A percentile compares a stretch with the other conserved stretches of the same genome.
These are phyloP conservation scores for Archocentrus centrarchus DNA, from an alignment of 2,113 vertebrate species.

Conservation along the genomic window DNA sequence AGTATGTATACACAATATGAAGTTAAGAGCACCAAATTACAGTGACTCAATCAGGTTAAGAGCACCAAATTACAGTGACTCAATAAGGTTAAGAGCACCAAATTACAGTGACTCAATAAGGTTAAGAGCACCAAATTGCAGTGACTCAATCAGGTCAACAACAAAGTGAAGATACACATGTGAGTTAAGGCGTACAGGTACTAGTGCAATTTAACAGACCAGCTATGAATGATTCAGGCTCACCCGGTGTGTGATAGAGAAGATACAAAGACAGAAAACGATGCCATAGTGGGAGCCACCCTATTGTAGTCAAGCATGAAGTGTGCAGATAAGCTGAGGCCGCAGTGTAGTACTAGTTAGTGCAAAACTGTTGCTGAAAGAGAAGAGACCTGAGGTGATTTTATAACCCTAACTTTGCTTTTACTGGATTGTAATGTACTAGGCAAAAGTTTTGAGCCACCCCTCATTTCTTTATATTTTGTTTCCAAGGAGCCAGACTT, in stretches of 20 bases:
- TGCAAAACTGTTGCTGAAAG: background rate
- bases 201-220: background rate
- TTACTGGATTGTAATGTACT: background rate
- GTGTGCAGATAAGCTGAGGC: background rate
- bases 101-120: background rate
- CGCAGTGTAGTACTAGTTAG: background rate
- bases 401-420: background rate
- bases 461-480: slow-evolving; percentile 1
- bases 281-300: background rate
- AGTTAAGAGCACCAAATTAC: background rate
- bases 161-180: background rate
- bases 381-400: background rate
- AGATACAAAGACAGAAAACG: background rate
- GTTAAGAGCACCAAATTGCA: background rate
- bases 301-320: background rate
- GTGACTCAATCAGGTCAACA: background rate
- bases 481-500: background rate
- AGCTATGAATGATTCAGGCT: background rate
- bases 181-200: background rate
- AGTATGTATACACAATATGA: background rate
- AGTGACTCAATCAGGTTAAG: background rate
- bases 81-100: background rate
- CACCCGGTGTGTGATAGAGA: background rate
- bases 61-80: background rate
- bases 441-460: background rate